These are phyloP conservation scores for Agraylea sexmaculata DNA, from an alignment of 1,140 invertebrate species.

Conservation along the genomic window DNA sequence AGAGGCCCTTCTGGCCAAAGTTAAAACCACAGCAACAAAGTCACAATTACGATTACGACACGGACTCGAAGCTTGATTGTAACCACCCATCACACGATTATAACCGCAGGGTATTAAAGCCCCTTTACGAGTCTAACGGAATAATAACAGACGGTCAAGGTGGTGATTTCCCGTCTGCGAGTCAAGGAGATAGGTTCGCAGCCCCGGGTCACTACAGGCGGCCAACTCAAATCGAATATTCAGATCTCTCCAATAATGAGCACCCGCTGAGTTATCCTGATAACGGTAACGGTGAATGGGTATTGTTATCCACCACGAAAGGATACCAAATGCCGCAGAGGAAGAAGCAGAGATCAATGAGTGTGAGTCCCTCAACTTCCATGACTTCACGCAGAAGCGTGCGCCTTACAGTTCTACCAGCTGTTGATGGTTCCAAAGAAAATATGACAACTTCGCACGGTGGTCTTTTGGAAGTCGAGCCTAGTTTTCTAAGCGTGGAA, in stretches of 20 bases:
- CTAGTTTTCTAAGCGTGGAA: slow-evolving; percentile 55
- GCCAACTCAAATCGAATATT: slow-evolving; percentile 34
- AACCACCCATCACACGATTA: slow-evolving; percentile 7
- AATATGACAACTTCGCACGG: slow-evolving; percentile 65
- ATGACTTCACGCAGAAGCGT: slow-evolving; percentile 44
- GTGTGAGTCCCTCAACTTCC: slow-evolving; percentile 22
- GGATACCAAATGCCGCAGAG: slow-evolving; percentile 48
- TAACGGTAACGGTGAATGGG: slow-evolving; percentile 60
- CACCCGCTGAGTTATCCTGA: slow-evolving; percentile 43
- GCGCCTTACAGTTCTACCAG: slow-evolving; percentile 56
- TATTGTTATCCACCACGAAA: slow-evolving; percentile 62
- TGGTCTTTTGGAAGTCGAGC: slow-evolving; percentile 60
- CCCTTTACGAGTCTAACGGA: slow-evolving; percentile 31
- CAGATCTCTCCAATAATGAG: slow-evolving; percentile 25
- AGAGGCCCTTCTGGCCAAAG: slow-evolving; percentile 31
- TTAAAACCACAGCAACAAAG: slow-evolving; percentile 31
- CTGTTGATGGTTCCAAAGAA: slow-evolving; percentile 42
- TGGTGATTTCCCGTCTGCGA: slow-evolving; percentile 48
- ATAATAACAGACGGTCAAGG: slow-evolving; percentile 58
- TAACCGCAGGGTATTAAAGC: slow-evolving; percentile 17
- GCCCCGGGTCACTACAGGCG: slow-evolving; percentile 31
- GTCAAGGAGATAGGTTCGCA: slow-evolving; percentile 24
- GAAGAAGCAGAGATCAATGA: slow-evolving; percentile 37
- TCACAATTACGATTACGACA: slow-evolving; percentile 25
- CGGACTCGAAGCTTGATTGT: slow-evolving; percentile 1